Conservation (phyloP, 2,113 vertebrate species). For the Cnemophilus loriae region DNA sequence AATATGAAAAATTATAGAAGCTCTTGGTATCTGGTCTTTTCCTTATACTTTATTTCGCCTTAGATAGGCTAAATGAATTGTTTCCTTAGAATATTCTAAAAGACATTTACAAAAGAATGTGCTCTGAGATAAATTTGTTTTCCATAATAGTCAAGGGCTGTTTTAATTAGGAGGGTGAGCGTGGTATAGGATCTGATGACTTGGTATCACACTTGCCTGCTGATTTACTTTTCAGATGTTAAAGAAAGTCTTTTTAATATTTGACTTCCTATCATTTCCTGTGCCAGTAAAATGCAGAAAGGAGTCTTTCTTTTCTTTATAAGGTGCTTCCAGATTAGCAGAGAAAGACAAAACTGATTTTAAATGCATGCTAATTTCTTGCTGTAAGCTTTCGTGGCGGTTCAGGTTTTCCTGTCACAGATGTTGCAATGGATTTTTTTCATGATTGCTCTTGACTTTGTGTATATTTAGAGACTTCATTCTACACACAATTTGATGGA, state of each 20-base stretch:
- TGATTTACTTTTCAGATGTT: neutral
- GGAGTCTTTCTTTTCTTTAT: neutral
- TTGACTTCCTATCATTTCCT: neutral
- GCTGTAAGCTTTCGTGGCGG: neutral
- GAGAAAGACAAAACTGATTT: neutral
- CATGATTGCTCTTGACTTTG: neutral
- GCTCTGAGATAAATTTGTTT: neutral
- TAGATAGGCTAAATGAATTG: neutral
- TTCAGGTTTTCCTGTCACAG: neutral
- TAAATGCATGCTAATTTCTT: neutral
- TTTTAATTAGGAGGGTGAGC: neutral
- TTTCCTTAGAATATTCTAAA: neutral
- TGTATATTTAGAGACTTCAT: conserved; percentile 86
- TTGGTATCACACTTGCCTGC: neutral
- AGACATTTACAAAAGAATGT: neutral
- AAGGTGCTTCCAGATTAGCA: neutral
- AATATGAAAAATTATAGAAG: neutral
- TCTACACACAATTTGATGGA: conserved; percentile 97
- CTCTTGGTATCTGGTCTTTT: neutral
- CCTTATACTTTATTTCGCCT: neutral
- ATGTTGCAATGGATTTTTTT: neutral
- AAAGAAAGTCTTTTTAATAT: neutral
- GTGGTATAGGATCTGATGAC: neutral
- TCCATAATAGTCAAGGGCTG: neutral
- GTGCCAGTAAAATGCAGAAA: neutral